Percentiles rank a stretch among this genome's conserved stretches.
phyloP scores from a whole-genome alignment of 2,797 vertebrate species.

The Sternotherus odoratus region DNA sequence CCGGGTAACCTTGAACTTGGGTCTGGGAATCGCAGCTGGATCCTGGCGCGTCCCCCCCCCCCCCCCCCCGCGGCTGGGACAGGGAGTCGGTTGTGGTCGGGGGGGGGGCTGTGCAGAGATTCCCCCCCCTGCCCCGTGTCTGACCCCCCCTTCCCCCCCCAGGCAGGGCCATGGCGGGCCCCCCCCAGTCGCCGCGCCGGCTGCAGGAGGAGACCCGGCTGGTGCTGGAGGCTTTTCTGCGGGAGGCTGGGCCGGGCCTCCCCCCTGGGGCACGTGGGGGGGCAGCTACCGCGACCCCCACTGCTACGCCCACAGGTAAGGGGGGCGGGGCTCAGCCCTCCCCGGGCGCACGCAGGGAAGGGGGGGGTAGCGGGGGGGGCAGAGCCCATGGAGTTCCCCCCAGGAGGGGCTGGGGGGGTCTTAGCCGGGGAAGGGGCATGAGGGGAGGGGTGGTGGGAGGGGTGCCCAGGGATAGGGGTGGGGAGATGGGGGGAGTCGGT shows the following conservation, averaged over 20 bases:
- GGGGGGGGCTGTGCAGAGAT: background rate
- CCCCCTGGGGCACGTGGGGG: conserved; percentile 82
- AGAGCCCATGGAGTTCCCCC: too few relatives aligned
- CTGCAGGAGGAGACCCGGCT: conserved; percentile 83
- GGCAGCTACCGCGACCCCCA: conserved; percentile 80
- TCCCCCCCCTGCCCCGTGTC: background rate
- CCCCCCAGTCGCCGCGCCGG: conserved; percentile 21
- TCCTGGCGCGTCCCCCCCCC: too few relatives aligned
- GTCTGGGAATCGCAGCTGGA: too few relatives aligned
- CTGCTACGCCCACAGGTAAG: conserved; percentile 81
- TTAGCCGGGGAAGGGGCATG: background rate
- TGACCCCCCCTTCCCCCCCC: background rate
- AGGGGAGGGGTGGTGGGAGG: background rate
- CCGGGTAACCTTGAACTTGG: too few relatives aligned
- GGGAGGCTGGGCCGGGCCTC: conserved; percentile 59
- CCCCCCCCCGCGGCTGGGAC: too few relatives aligned
- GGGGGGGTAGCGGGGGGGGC: background rate
- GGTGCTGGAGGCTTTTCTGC: conserved; percentile 88
- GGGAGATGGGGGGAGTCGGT: too few relatives aligned
- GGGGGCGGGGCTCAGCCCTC: background rate
- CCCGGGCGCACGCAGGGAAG: background rate
- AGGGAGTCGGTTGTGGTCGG: background rate
- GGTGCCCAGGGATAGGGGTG: too few relatives aligned
- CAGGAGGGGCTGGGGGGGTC: too few relatives aligned
- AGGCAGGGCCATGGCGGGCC: conserved; percentile 52